Percentiles rank a stretch among this genome's conserved stretches.
phyloP scores from a whole-genome alignment of 2,113 vertebrate genomes.

The Chascanopsetta lugubris region DNA sequence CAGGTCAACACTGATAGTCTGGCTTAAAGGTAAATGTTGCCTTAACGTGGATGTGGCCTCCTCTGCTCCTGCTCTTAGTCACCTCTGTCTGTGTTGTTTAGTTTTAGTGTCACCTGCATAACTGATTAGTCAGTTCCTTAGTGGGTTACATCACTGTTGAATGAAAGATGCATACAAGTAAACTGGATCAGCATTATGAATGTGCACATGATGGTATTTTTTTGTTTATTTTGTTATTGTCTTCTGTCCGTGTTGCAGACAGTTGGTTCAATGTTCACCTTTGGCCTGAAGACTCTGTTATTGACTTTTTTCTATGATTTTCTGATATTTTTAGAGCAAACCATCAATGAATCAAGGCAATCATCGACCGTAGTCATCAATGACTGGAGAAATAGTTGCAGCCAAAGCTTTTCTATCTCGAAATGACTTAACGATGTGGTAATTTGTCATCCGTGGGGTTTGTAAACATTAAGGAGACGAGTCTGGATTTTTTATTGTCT shows the following conservation, averaged over 20 bases:
- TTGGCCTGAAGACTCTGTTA: background rate
- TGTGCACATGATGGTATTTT: slow-evolving; percentile 1
- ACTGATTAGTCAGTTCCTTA: background rate
- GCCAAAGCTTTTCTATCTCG: background rate
- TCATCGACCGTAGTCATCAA: background rate
- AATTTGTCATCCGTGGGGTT: background rate
- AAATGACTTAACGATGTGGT: background rate
- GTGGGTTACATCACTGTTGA: background rate
- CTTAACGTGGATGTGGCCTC: slow-evolving; percentile 7
- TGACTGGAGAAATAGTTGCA: background rate
- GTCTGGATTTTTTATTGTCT: slow-evolving; percentile 4
- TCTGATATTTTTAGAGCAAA: background rate
- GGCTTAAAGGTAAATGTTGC: slow-evolving; percentile 49
- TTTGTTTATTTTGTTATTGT: background rate
- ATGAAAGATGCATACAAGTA: background rate
- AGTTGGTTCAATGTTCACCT: background rate
- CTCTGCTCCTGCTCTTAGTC: slow-evolving; percentile 1
- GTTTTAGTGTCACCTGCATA: background rate
- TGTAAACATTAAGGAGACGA: background rate
- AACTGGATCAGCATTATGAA: background rate
- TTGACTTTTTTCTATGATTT: background rate
- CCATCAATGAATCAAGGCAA: background rate
- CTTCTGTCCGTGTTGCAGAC: background rate
- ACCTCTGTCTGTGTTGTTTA: background rate
- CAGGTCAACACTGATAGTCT: slow-evolving; percentile 37